Evolutionary conservation across 2,888 invertebrate genomes (phyloP).

Genomic region (Sclerodermus sp.): DNA sequence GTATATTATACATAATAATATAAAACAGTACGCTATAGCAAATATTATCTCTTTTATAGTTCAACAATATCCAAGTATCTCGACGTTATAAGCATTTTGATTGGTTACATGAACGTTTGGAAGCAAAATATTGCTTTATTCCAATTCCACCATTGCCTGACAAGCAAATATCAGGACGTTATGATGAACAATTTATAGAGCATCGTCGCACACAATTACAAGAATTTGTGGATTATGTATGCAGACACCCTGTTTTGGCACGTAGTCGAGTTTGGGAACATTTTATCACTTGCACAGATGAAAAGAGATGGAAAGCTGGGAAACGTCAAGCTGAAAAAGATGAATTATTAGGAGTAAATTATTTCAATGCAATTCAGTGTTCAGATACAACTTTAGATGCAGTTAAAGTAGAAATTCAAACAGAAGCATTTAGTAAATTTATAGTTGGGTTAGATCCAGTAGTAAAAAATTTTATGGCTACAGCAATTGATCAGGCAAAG

Average conservation of each 20-base stretch:
- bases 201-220: constrained; percentile 92
- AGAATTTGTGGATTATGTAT: constrained; percentile 95
- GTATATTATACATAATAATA: constrained; percentile 3
- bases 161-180: constrained; percentile 95
- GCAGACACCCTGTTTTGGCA: constrained; percentile 92
- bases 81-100: constrained; percentile 98
- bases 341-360: constrained; percentile 84
- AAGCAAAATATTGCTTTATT: constrained; percentile 91
- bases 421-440: constrained; percentile 80
- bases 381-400: constrained; percentile 77
- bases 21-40: background rate
- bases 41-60: constrained; percentile 57
- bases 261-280: constrained; percentile 93
- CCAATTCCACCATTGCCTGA: constrained; percentile 97
- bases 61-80: constrained; percentile 90
- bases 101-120: constrained; percentile 94
- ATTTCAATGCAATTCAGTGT: constrained; percentile 85
- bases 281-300: constrained; percentile 96
- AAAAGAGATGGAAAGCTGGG: constrained; percentile 95
- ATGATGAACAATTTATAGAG: constrained; percentile 96
- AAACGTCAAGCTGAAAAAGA: constrained; percentile 95
- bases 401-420: constrained; percentile 74
- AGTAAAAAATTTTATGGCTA: constrained; percentile 79
- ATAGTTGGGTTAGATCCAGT: constrained; percentile 85
- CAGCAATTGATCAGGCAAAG: constrained; percentile 83